Evolutionary conservation across 2,113 vertebrate genomes (phyloP).

Genomic region (Neopipo cinnamomea): DNA sequence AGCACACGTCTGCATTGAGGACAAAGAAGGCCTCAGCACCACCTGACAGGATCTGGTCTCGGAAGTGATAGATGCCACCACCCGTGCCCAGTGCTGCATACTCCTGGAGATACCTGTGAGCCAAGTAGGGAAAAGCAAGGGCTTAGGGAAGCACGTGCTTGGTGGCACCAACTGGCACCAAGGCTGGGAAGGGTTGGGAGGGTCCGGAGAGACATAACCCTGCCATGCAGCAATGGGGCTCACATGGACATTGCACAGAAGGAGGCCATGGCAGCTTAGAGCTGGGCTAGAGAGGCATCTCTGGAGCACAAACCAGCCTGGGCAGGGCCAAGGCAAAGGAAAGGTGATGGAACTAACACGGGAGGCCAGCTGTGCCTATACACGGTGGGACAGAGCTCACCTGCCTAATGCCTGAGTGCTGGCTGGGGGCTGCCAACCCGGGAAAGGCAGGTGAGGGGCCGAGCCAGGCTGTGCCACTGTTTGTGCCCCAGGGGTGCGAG

Average conservation of each 20-base stretch:
- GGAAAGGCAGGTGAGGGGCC: too few relatives aligned
- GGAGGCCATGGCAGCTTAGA: neutral
- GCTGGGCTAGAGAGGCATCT: neutral
- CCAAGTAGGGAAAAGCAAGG: neutral
- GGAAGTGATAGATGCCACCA: conserved; percentile 97
- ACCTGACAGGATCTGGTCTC: conserved; percentile 96
- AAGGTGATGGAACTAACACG: rapidly evolving
- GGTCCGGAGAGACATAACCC: neutral
- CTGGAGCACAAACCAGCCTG: neutral
- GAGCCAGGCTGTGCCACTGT: neutral
- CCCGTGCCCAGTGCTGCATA: conserved; percentile 92
- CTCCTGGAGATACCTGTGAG: conserved; percentile 88
- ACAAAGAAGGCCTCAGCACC: conserved; percentile 92
- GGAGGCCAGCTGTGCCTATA: neutral
- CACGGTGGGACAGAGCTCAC: too few relatives aligned
- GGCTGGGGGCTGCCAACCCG: neutral
- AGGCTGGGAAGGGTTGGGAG: neutral
- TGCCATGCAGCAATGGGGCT: rapidly evolving
- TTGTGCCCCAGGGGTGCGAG: neutral
- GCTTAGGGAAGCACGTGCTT: neutral
- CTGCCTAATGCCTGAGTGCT: rapidly evolving
- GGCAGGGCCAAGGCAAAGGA: neutral
- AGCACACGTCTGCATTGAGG: conserved; percentile 95
- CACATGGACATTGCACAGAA: rapidly evolving
- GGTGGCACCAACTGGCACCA: rapidly evolving